Evolutionary conservation across 1,140 invertebrate genomes (phyloP).

Genomic region (Musca vetustissima): DNA sequence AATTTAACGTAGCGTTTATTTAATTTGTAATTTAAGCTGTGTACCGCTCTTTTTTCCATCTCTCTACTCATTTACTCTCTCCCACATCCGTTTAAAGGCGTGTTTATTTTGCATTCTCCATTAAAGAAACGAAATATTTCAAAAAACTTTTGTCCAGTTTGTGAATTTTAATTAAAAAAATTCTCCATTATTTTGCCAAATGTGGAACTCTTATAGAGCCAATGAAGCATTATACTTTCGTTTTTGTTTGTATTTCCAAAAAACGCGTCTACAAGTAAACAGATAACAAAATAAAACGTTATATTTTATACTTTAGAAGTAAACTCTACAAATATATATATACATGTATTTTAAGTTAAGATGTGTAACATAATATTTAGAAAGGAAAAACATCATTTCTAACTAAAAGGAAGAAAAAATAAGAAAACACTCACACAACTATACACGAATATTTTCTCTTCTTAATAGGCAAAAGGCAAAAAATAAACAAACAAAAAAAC

Average conservation of each 20-base stretch:
- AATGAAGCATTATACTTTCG: no score
- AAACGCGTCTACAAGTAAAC: no score
- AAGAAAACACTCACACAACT: not conserved
- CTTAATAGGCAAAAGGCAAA: no score
- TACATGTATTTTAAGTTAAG: slow-evolving; percentile 14
- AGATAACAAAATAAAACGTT: no score
- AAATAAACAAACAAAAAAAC: no score
- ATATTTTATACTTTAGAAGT: no score
- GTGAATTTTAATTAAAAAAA: not conserved
- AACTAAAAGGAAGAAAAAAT: not conserved
- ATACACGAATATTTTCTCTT: not conserved
- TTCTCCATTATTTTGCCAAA: no score
- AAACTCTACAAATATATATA: no score
- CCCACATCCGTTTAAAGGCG: not conserved
- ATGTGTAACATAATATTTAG: slow-evolving; percentile 13
- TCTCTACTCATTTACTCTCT: not conserved
- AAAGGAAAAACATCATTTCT: not conserved
- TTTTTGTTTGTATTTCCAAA: no score
- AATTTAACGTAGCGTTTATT: slow-evolving; percentile 27
- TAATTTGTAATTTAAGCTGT: slow-evolving; percentile 11
- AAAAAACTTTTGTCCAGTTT: no score
- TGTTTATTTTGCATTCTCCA: slow-evolving; percentile 47
- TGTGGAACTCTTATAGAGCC: no score
- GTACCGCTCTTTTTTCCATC: slow-evolving; percentile 3
- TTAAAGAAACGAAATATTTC: not conserved